Base-by-base conservation (phyloP, 1,140 invertebrate species). In the Spodoptera frugiperda region DNA sequence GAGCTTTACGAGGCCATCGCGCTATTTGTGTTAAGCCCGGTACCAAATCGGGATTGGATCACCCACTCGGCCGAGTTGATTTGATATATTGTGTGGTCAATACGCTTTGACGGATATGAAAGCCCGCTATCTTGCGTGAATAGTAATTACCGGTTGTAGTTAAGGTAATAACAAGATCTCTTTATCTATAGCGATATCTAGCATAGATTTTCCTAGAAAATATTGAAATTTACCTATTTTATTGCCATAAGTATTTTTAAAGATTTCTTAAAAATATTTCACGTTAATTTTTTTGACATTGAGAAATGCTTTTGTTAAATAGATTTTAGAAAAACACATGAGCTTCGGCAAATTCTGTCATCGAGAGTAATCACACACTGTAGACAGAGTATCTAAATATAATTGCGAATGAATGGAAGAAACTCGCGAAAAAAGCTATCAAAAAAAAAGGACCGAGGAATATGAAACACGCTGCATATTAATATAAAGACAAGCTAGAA, bases 391-490 rank as follows among this genome's bases (percentile, higher is more conserved):
- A 30, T 25, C 54, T 30, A 39, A 59, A 10, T 15, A 59, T 57
- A 59, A 10, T 15, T 57, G 12, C 10, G 54, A 30, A 5, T 44
- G 59, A 44, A 44, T 61, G 25, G 33, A 33, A n/a, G 33, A 1
- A 44, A 17, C 6, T 17, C 3, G 15, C 2, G 19, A 44, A 9
- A 17, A 19, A n/a, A 11, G 4, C 3, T 63, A 1, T 19, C 11
- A 63, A 63, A 61, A 63, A n/a, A 49, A 30, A 65, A 65, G 19
- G 71, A 68, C 15, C 11, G 9, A 71, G 80, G 63, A 81, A 82
- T 82, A 83, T 74, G 57, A 81, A 89, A 82, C 90, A 89, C 76
- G 67, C 90, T 88, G 81, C 74, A 83, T 91, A 87, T 84, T 72
- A 82, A 82, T 74, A 79, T 87, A 78, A 86, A 87, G 79, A 75